A percentile compares a stretch with the other conserved stretches of the same genome.
These are phyloP conservation scores for Epizoanthus ramosus DNA, from an alignment of 92 coral and sea anemone species.

Conservation along the genomic window DNA sequence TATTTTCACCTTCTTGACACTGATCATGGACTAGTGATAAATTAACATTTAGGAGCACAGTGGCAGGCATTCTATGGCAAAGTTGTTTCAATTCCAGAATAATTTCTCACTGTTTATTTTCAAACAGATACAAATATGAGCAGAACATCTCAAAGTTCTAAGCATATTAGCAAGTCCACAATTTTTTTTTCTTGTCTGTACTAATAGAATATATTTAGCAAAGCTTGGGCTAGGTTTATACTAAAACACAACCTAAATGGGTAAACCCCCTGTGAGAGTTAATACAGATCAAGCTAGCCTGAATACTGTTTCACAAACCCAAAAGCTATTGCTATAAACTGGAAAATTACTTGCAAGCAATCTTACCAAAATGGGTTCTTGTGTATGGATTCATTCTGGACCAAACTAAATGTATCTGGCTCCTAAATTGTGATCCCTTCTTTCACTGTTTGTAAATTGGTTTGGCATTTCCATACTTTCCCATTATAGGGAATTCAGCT, in stretches of 20 bases:
- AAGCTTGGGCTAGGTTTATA: not conserved
- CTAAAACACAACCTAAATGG: slow-evolving; percentile 1
- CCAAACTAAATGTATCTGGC: slow-evolving; percentile 18
- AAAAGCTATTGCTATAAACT: not conserved
- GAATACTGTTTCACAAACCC: not conserved
- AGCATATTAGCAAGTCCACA: too few species aligned
- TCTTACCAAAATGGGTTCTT: slow-evolving; percentile 42
- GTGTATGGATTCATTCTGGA: slow-evolving; percentile 40
- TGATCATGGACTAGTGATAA: not conserved
- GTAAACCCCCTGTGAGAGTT: not conserved
- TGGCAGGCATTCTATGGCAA: not conserved
- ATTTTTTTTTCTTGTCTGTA: not conserved
- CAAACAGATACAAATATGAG: not conserved
- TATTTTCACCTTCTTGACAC: not conserved
- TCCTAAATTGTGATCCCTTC: not conserved
- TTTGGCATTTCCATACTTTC: slow-evolving; percentile 41
- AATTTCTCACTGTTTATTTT: slow-evolving; percentile 12
- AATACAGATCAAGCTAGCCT: not conserved
- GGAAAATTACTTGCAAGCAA: not conserved
- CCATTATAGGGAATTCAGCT: slow-evolving; percentile 30
- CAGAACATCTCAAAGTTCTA: slow-evolving; percentile 3
- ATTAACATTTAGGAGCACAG: slow-evolving; percentile 25
- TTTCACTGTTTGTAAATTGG: slow-evolving; percentile 23
- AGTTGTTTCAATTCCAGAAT: not conserved
- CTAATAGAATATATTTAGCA: slow-evolving; percentile 7